Conservation (phyloP, 1,140 invertebrate species). For the Ostrea denselamellosa region DNA sequence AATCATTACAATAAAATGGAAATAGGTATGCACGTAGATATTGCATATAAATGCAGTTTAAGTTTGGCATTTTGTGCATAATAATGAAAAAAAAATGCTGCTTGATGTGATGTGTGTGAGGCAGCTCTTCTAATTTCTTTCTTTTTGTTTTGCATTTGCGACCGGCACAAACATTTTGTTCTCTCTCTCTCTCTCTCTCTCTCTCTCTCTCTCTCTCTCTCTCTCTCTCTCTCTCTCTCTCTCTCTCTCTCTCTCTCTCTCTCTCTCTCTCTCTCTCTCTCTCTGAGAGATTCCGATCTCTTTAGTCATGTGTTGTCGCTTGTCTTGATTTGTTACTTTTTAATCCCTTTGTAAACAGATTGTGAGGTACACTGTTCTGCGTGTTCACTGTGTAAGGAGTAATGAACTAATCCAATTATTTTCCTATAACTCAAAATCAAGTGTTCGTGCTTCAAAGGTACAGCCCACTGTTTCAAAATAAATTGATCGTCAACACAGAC, state of each 20-base stretch:
- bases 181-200: not conserved
- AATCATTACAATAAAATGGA: no score
- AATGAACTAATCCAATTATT: constrained; percentile 20
- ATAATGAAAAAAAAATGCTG: no score
- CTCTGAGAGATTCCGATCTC: not conserved
- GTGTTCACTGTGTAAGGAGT: not conserved
- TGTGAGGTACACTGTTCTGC: not conserved
- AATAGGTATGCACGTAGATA: no score
- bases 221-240: not conserved
- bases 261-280: not conserved
- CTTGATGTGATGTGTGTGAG: no score
- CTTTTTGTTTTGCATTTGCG: no score
- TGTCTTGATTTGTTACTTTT: not conserved
- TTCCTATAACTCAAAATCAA: not conserved
- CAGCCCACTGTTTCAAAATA: not conserved
- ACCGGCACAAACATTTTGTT: no score
- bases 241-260: not conserved
- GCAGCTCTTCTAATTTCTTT: no score
- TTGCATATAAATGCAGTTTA: no score
- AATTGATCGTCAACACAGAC: not conserved
- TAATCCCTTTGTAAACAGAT: not conserved
- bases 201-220: not conserved
- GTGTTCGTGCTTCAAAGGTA: constrained; percentile 11
- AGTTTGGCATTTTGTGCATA: no score
- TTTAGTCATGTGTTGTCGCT: not conserved